These are phyloP conservation scores for Chymomyza procnemis DNA, from an alignment of 2,888 invertebrate species.

Conservation along the genomic window DNA sequence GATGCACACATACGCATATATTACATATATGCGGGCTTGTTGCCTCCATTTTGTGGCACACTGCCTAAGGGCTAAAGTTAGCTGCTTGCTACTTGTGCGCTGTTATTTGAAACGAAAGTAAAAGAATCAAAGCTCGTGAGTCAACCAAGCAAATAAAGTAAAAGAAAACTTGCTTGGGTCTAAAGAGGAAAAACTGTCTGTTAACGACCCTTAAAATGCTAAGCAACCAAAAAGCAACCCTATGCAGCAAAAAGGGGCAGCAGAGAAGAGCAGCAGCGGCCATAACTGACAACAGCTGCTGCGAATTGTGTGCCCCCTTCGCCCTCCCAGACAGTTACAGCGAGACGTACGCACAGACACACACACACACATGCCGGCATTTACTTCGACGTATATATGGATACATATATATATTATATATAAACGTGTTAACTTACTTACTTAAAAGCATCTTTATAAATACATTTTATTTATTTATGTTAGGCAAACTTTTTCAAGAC, in stretches of 20 bases:
- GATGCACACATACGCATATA: constrained; percentile 7
- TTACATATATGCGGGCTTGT: constrained; percentile 12
- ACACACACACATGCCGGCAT: constrained; percentile 17
- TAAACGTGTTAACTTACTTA: constrained; percentile 57
- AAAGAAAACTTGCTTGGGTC: constrained; percentile 2
- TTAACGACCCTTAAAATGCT: constrained; percentile 57
- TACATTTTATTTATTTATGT: constrained; percentile 74
- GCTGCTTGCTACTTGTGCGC: neutral
- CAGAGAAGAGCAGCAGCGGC: constrained; percentile 5
- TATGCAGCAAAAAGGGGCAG: constrained; percentile 6
- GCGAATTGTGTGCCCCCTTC: constrained; percentile 53
- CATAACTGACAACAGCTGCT: constrained; percentile 72
- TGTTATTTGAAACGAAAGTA: constrained; percentile 21
- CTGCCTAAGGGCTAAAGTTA: constrained; percentile 50
- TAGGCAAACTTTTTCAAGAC: constrained; percentile 25
- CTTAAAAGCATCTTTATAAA: constrained; percentile 75
- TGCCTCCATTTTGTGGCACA: neutral
- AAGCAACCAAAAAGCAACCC: constrained; percentile 43
- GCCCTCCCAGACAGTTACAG: constrained; percentile 9
- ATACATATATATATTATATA: constrained; percentile 17
- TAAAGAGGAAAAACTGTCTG: constrained; percentile 12
- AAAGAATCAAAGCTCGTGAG: constrained; percentile 31
- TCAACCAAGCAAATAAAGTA: constrained; percentile 5
- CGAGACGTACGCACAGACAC: neutral
- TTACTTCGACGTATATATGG: constrained; percentile 9